Evolutionary conservation across 1,140 invertebrate genomes (phyloP), one percentile per base, ranked within the genome.

Genomic region (Drosophila hydei): DNA sequence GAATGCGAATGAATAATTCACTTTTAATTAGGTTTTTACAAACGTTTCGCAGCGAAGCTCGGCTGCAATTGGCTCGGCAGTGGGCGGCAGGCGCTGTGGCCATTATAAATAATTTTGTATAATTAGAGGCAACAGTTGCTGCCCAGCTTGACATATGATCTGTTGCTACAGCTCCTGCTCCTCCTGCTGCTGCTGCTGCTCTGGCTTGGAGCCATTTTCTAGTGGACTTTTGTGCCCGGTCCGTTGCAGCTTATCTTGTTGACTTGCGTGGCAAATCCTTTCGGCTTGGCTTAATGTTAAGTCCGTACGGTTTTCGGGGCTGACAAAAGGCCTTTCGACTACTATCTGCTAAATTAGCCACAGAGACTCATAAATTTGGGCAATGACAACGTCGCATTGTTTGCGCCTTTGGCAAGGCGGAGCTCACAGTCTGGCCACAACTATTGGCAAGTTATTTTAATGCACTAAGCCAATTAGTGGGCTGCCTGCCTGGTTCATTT

Each of bases 91-190:
- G 4, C n/a, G 14, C 38, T 40, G 76, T 60, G 72, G 73, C 75
- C 79, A 88, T 88, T 87, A 87, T 87, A 87, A 87, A 87, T 87
- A 87, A 87, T 87, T 88, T 88, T 88, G 68, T 76, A 88, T 83
- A 87, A 87, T 87, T 87, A 87, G 83, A 87, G 78, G 81, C 81
- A 87, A 87, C 81, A 87, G 83, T 87, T 75, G 81, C 63, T 61
- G 80, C 79, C 64, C 79, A 75, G 64, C 71, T 80, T 85, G 80
- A 85, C 80, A 85, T 87, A 87, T 74, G 77, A 75, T 56, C 36
- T 55, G 60, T 59, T 43, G 9, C 11, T 2, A 14, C 50, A 3
- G 40, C 38, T 6, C 7, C 27, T 27, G 6, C 27, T 8, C 36
- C 19, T 12, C 1, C 19, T 23, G 5, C 23, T 14, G 45, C 45